phyloP scores from a whole-genome alignment of 2,888 invertebrate species.

The Drosophila falleni region DNA sequence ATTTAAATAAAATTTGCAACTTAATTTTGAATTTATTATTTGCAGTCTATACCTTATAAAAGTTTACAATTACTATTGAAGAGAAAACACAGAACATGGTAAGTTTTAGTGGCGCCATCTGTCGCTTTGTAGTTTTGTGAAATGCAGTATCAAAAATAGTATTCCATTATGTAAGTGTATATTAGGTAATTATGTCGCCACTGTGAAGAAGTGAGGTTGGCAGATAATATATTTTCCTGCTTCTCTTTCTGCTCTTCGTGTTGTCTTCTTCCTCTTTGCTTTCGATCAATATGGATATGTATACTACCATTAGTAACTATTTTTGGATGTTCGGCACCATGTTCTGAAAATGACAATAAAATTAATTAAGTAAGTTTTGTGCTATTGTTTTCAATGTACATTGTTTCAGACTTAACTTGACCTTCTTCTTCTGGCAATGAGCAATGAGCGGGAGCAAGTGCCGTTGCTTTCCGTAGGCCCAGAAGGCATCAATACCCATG shows the following conservation, averaged over 20 bases:
- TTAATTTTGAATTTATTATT: too few species aligned
- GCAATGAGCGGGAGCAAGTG: slow-evolving; percentile 52
- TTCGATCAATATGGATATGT: slow-evolving; percentile 42
- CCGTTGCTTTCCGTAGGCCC: slow-evolving; percentile 52
- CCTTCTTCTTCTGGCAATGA: slow-evolving; percentile 76
- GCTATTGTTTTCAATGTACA: slow-evolving; percentile 48
- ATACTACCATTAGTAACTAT: slow-evolving; percentile 5
- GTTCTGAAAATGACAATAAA: slow-evolving; percentile 70
- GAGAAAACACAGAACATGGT: not conserved
- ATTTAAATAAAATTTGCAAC: too few species aligned
- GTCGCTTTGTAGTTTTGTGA: not conserved
- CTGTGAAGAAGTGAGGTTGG: not conserved
- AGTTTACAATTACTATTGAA: not conserved
- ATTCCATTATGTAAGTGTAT: not conserved
- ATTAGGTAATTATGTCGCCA: not conserved
- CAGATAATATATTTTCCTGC: slow-evolving; percentile 9
- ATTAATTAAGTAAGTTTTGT: slow-evolving; percentile 27
- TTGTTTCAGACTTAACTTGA: slow-evolving; percentile 32
- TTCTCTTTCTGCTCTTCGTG: not conserved
- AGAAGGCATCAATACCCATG: slow-evolving; percentile 53
- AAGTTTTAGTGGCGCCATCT: not conserved
- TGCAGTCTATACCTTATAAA: too few species aligned
- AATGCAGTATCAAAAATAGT: not conserved
- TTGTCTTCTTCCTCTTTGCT: not conserved
- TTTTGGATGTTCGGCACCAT: slow-evolving; percentile 40